These are phyloP conservation scores for Puma concolor DNA, from an alignment of 2,113 vertebrate species.

Conservation along the genomic window DNA sequence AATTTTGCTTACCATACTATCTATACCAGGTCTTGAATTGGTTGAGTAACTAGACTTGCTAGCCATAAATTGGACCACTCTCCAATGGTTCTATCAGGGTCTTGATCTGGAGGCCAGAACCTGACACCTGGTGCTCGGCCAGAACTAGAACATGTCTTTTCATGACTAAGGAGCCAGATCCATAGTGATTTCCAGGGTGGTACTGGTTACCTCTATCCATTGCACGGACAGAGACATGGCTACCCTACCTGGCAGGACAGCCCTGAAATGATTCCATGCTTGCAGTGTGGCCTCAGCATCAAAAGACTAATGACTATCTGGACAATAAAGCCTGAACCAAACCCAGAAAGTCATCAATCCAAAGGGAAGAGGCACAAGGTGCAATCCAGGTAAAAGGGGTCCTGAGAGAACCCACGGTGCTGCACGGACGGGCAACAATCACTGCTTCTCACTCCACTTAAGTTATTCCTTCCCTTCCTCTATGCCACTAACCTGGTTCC, in stretches of 20 bases:
- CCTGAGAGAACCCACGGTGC: not conserved
- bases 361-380: not conserved
- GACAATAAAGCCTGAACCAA: not conserved
- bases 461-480: not conserved
- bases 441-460: not conserved
- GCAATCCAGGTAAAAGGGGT: not conserved
- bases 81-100: not conserved
- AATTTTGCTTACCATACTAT: not conserved
- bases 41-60: not conserved
- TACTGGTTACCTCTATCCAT: not conserved
- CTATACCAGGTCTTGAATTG: not conserved
- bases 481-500: not conserved
- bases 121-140: not conserved
- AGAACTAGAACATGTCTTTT: not conserved
- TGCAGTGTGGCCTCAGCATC: not conserved
- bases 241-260: not conserved
- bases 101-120: not conserved
- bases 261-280: not conserved
- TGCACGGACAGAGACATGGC: not conserved
- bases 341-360: not conserved
- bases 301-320: not conserved
- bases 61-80: not conserved
- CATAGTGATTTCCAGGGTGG: not conserved
- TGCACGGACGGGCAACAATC: not conserved
- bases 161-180: not conserved